Evolutionary conservation across 2,888 invertebrate genomes (phyloP), one percentile per base, ranked within the genome.

Genomic region (Eristalis tenax): DNA sequence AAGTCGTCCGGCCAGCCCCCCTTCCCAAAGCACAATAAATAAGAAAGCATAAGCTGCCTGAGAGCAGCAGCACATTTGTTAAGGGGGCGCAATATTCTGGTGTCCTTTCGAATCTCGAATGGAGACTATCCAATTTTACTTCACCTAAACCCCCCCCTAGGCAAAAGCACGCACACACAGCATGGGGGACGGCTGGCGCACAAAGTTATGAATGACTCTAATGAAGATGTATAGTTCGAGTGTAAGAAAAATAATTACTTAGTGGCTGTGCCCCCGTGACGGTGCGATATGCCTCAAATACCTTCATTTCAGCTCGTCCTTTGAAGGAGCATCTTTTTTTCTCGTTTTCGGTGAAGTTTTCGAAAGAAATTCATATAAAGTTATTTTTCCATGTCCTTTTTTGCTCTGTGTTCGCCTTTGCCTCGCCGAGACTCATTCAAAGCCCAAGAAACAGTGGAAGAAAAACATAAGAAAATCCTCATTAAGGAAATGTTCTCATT

Each of bases 131-230:
- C 71, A 28, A 77, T 63, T 83, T 56, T 69, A 22, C 18, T n/a
- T n/a, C 23, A 23, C 23, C 10, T 38, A 57, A 28, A 79, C 79
- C 32, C 2, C 50, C 35, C 28, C 15, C 63, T n/a, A 23, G 50
- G 28, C 38, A 63, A 61, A 70, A 26, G 26, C 28, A 28, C 28
- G 40, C 2, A 65, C 35, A 50, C 50, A 10, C 18, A 65, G 23
- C 8, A 63, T 8, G 61, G 8, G 11, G 26, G 61, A 8, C 11
- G 18, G 8, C 11, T 23, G 15, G 32, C 63, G 18, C 35, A 75
- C 70, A 83, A 83, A 87, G 83, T 87, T 87, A 87, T 87, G 87
- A 87, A 87, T 87, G 87, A 80, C 83, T 87, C 66, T 83, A 83
- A 83, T 87, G 87, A 87, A 87, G 87, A 87, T 76, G 75, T 80